Base-by-base conservation (phyloP, 2,113 vertebrate species). In the Ageneiosus marmoratus region DNA sequence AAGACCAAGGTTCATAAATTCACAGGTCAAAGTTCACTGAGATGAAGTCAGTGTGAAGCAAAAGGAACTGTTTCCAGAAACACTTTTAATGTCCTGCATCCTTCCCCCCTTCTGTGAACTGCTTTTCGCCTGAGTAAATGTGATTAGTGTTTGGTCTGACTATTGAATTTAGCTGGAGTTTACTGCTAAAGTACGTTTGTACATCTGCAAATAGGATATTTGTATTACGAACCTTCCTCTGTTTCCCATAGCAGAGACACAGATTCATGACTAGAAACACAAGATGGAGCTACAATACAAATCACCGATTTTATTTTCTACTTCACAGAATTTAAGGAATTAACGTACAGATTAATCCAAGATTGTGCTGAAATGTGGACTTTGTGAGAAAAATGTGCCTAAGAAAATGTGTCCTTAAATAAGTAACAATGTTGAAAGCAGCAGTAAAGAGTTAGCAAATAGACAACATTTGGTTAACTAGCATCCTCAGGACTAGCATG, bases 231-330 rank as follows among this genome's bases (percentile, higher is more conserved):
- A 46, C 2, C 5, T 48, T 27, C 13, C 8, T 48, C 12, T 13
- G 5, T 29, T 76, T 55, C 41, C 18, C 46, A 5, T 15, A 10
- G 16, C 32, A 12, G 3, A 10, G 69, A 82, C 27, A 53, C 0
- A 1, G 16, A 18, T 29, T 53, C 65, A 81, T 9, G n/a, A n/a
- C 7, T 24, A 77, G 7, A 48, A 77, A 83, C 82, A 83, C 74
- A 77, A 83, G 82, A 48, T 83, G 82, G 74, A 24, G 82, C 62
- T 83, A 18, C n/a, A 48, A 10, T 37, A 27, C 62, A 41, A 32
- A 53, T 77, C 27, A 56, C n/a, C 37, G 2, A 5, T 16, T 22
- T 62, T 32, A 63, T 51, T 48, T 20, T 1, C 80, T 22, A 0
- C 44, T n/a, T 46, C 37, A 32, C 37, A 48, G 41, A 7, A 27